A percentile compares a stretch with the other conserved stretches of the same genome.
These are phyloP conservation scores for Myzus persicae DNA, from an alignment of 1,140 invertebrate species.

Conservation along the genomic window DNA sequence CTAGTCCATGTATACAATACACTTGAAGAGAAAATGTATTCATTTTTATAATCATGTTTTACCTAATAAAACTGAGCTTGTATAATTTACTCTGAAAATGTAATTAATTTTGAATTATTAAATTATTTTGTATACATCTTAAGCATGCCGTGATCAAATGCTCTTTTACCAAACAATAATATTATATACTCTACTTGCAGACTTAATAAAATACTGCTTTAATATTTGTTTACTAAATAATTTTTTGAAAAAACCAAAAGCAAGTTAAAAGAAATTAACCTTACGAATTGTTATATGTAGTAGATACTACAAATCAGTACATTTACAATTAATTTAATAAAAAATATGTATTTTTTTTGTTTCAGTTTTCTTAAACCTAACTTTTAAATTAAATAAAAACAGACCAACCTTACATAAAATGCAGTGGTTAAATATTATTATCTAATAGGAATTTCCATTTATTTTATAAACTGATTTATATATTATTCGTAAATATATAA, in stretches of 20 bases:
- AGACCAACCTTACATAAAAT: neutral
- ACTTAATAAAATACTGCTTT: neutral
- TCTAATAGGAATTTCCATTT: neutral
- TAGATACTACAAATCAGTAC: neutral
- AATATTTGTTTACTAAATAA: neutral
- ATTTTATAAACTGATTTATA: neutral
- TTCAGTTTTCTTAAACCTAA: neutral
- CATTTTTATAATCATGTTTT: too few relatives aligned
- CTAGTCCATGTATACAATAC: too few relatives aligned
- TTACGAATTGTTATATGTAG: too few relatives aligned
- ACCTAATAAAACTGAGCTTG: too few relatives aligned
- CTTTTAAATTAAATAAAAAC: neutral
- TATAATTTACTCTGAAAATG: too few relatives aligned
- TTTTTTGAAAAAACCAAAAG: too few relatives aligned
- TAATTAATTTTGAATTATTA: too few relatives aligned
- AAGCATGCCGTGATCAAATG: neutral
- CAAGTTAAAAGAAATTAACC: too few relatives aligned
- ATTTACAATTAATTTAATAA: neutral
- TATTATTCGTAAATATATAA: neutral
- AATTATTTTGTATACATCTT: too few relatives aligned
- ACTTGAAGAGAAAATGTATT: too few relatives aligned
- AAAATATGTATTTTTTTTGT: neutral
- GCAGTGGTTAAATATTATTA: neutral
- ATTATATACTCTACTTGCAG: neutral
- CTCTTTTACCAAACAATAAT: too few relatives aligned